These are phyloP conservation scores for Hirtodrosophila confusa DNA, from an alignment of 2,888 invertebrate species.

Conservation along the genomic window DNA sequence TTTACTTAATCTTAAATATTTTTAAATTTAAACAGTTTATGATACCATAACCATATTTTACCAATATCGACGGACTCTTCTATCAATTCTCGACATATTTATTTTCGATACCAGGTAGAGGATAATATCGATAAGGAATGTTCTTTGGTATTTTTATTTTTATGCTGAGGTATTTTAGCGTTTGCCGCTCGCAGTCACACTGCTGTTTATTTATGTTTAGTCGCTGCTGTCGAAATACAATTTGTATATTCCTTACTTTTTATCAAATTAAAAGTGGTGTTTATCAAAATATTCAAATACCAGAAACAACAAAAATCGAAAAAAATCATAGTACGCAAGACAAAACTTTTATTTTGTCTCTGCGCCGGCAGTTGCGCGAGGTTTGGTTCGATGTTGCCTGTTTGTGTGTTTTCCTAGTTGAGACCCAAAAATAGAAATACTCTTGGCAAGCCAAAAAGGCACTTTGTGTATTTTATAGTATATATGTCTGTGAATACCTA, in stretches of 20 bases:
- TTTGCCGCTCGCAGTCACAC: conserved; percentile 33
- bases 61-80: too few species aligned
- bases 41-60: too few species aligned
- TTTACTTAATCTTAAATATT: too few species aligned
- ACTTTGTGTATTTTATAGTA: conserved; percentile 26
- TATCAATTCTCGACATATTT: neutral
- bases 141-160: conserved; percentile 11
- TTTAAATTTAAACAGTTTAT: too few species aligned
- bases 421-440: conserved; percentile 62
- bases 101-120: neutral
- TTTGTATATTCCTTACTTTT: conserved; percentile 30
- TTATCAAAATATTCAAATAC: conserved; percentile 9
- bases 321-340: neutral
- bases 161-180: conserved; percentile 10
- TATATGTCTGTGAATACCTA: neutral
- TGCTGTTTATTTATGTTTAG: conserved; percentile 66
- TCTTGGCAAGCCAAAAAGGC: conserved; percentile 52
- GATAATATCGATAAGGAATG: neutral
- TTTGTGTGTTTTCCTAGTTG: conserved; percentile 22
- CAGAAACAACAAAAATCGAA: neutral
- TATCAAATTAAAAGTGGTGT: conserved; percentile 28
- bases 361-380: conserved; percentile 14
- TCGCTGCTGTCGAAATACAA: conserved; percentile 49
- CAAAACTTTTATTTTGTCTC: neutral
- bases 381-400: conserved; percentile 2